Percentiles rank a stretch among this genome's conserved stretches.
Conservation (phyloP, 2,888 invertebrate genomes). For the Pseudanteris insignis region DNA sequence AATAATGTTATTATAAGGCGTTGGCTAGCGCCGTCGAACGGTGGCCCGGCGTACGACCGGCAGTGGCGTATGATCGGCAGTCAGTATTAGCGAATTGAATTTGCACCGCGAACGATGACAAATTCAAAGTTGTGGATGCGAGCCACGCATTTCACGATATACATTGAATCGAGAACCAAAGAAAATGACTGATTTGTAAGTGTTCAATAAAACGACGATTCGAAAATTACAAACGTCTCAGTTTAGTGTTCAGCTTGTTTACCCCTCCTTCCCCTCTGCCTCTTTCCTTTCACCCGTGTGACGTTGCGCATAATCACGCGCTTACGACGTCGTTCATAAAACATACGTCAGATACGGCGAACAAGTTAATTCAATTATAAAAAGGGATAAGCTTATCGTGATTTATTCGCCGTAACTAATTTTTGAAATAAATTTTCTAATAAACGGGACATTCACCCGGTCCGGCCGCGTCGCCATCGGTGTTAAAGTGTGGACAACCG, state of each 20-base stretch:
- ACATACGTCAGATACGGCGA: slow-evolving; percentile 21
- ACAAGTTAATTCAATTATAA: slow-evolving; percentile 42
- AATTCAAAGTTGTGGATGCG: no score
- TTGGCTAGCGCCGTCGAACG: no score
- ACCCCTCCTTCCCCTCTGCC: not conserved
- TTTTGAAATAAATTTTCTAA: slow-evolving; percentile 33
- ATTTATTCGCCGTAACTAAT: slow-evolving; percentile 22
- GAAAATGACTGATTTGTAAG: slow-evolving; percentile 40
- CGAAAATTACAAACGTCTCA: no score
- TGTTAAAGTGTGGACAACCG: slow-evolving; percentile 6
- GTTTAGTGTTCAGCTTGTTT: no score
- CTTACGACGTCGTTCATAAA: slow-evolving; percentile 23
- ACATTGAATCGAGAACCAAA: slow-evolving; percentile 32
- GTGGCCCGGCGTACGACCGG: no score
- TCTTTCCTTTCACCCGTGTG: no score
- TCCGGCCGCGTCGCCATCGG: slow-evolving; percentile 1
- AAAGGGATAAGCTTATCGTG: slow-evolving; percentile 30
- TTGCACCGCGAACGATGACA: slow-evolving; percentile 1
- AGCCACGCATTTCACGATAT: slow-evolving; percentile 9
- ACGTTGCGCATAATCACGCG: slow-evolving; percentile 1
- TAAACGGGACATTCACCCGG: slow-evolving; percentile 29
- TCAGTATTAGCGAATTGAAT: no score
- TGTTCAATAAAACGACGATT: slow-evolving; percentile 30
- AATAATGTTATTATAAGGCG: no score
- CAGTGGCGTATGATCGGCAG: no score